Evolutionary conservation across 2,113 vertebrate species (phyloP), one percentile per base, ranked within the genome.

Genomic region (Leucosticte australis): DNA sequence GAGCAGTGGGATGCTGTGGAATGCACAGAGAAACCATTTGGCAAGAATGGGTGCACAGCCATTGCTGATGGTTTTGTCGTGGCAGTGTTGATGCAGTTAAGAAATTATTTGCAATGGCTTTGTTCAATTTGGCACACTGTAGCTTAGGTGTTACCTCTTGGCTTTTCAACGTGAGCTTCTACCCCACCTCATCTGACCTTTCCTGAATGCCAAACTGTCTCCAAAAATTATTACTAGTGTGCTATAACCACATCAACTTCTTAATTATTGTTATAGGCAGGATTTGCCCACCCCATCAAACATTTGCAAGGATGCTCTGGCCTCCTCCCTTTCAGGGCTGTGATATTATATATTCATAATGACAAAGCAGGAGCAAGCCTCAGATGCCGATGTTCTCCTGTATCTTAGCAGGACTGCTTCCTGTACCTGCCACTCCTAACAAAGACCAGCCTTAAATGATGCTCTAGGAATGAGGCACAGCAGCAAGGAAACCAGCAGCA

Each of bases 281-380:
- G 23, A 37, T 57, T 57, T 31, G 2, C 50, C 47, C 71, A 37
- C 27, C 41, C 42, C 7, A 28, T 37, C 13, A 77, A 73, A 50
- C 33, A 30, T 13, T 74, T 71, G 15, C 18, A 39, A 27, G 23
- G 42, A 31, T 47, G n/a, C 37, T 57, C 7, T 24, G 70, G 33
- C 56, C 63, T 88, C 35, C 27, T 87, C 52, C 60, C 20, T 80
- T 83, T 47, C 27, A 80, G 39, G 37, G 28, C 23, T n/a, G 20
- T 39, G 39, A 2, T 50, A 59, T 92, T 94, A 56, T 9, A 31
- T 87, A 82, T 92, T 93, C 56, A 60, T 75, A 73, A 84, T 26
- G 56, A 87, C 73, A 92, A 95, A 96, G 57, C 47, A 90, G 83
- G 82, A 93, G 65, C 71, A 74, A 77, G 39, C 64, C 65, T 73